Conservation (phyloP, 2,888 invertebrate genomes). For the Thymelicus acteon region DNA sequence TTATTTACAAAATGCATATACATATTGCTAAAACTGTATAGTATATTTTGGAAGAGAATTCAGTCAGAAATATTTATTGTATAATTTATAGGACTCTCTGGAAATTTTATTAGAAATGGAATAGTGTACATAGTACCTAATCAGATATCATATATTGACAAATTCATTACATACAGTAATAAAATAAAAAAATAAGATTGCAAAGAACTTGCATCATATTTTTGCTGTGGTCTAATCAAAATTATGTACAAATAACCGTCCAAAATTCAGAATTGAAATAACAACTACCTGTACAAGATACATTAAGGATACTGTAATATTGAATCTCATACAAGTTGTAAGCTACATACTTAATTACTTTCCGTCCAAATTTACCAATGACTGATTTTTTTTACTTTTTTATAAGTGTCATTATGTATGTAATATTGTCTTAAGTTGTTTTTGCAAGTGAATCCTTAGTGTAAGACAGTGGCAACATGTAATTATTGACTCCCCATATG, state of each 20-base stretch:
- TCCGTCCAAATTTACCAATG: constrained; percentile 82
- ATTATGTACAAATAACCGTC: constrained; percentile 64
- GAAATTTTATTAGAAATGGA: not conserved
- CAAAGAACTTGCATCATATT: too few relatives aligned
- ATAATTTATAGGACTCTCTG: too few relatives aligned
- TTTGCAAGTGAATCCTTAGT: constrained; percentile 59
- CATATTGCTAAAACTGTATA: not conserved
- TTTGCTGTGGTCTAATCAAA: not conserved
- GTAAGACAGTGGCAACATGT: constrained; percentile 60
- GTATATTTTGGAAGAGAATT: not conserved
- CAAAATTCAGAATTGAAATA: constrained; percentile 45
- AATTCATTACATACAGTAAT: too few relatives aligned
- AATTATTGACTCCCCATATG: constrained; percentile 62
- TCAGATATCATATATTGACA: too few relatives aligned
- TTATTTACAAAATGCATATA: constrained; percentile 28
- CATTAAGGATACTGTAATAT: constrained; percentile 43
- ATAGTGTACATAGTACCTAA: not conserved
- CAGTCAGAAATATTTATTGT: not conserved
- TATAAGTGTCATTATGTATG: constrained; percentile 54
- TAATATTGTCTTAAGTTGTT: constrained; percentile 59
- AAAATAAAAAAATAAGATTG: too few relatives aligned
- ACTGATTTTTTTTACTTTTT: constrained; percentile 72
- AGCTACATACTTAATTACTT: constrained; percentile 79
- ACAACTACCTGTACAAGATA: constrained; percentile 40
- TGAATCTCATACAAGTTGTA: constrained; percentile 62